phyloP scores from a whole-genome alignment of 2,888 invertebrate genomes.

The Hofmannophila pseudospretella region DNA sequence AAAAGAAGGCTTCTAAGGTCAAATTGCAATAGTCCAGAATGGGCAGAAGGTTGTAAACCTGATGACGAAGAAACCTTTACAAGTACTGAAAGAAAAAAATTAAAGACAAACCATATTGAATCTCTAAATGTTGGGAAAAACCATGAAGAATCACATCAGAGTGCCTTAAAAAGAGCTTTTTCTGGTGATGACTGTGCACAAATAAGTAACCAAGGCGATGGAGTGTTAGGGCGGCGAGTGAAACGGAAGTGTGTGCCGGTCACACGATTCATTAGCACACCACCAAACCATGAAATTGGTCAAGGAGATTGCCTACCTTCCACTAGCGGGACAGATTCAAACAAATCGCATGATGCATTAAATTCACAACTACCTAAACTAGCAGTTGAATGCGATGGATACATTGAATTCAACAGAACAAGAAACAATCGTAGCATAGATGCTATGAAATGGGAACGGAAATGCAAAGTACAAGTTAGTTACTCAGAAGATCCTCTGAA shows the following conservation, averaged over 20 bases:
- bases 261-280: too few species aligned
- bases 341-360: conserved; percentile 53
- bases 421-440: conserved; percentile 53
- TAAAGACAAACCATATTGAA: conserved; percentile 24
- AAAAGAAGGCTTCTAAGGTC: conserved; percentile 45
- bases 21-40: conserved; percentile 56
- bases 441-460: conserved; percentile 78
- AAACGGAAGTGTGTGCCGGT: conserved; percentile 47
- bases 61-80: conserved; percentile 26
- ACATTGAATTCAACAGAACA: conserved; percentile 59
- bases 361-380: conserved; percentile 61
- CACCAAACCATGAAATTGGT: conserved; percentile 58
- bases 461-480: conserved; percentile 80
- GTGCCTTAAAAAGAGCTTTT: conserved; percentile 31
- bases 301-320: conserved; percentile 71
- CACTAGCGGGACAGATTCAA: conserved; percentile 57
- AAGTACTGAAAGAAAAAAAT: conserved; percentile 30
- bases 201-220: conserved; percentile 53
- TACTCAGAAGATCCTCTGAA: conserved; percentile 75
- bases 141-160: conserved; percentile 13
- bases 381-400: conserved; percentile 67
- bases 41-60: conserved; percentile 60
- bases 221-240: conserved; percentile 25
- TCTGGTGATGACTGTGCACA: conserved; percentile 31
- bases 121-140: conserved; percentile 16